Evolutionary conservation across 1,140 invertebrate species (phyloP), one percentile per base, ranked within the genome.

Genomic region (Ectropis grisescens): DNA sequence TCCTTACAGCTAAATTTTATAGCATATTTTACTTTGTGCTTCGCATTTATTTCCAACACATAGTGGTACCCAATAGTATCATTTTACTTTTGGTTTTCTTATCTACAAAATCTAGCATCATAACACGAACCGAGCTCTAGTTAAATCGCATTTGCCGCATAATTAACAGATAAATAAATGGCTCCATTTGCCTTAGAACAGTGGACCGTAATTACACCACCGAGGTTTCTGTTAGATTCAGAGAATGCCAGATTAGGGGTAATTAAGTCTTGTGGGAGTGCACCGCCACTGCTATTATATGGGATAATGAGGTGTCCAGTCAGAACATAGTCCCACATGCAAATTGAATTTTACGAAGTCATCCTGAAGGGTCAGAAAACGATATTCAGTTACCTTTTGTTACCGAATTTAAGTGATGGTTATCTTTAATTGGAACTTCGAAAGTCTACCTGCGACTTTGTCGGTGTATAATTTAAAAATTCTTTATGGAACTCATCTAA

Each of bases 291-390:
- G 53, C 59, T 59, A 60, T 70, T 74, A 74, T 67, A 66, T 54
- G 61, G 69, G 61, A 70, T 70, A 74, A 74, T 69, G 64, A 65
- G 66, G 59, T 67, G 66, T 62, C 64, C 69, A 69, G 57, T 66
- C 69, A 58, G 60, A 51, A 32, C 40, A 19, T n/a, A n/a, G n/a
- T 29, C 33, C 68, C 61, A 61, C 68, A 74, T 70, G 66, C 68
- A 70, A 74, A 74, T 70, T 69, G 57, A 74, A 70, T 64, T 60
- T 60, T 58, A 13, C 55, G 55, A 54, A 37, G 38, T 14, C 35
- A 10, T 13, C 19, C 31, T 31, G 14, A 33, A 37, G 35, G 38
- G 22, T 36, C 29, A 22, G 19, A 5, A 22, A 22, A 22, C 19
- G 9, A 5, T 22, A 5, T 22, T 5, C 4, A 5, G 19, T 22